phyloP scores from a whole-genome alignment of 2,797 vertebrate species.

The Octomys mimax region DNA sequence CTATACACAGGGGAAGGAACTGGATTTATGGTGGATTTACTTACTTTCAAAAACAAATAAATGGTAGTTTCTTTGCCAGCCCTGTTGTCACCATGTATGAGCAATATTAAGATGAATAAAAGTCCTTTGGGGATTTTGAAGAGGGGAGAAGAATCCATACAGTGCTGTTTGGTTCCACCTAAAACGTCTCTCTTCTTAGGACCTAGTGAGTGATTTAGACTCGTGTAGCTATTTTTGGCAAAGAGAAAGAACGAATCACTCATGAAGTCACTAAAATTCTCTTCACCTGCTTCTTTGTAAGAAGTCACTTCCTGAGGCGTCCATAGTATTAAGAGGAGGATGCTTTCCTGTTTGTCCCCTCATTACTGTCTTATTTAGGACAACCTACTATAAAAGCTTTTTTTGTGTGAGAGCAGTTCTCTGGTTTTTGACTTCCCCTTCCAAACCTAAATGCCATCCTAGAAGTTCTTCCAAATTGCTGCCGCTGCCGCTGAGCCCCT shows the following conservation, averaged over 20 bases:
- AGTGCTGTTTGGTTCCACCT: background rate
- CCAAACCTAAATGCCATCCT: conserved; percentile 53
- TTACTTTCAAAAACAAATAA: background rate
- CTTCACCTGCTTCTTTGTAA: conserved; percentile 41
- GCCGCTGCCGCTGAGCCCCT: background rate
- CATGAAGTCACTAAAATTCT: conserved; percentile 37
- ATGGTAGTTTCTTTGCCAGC: background rate
- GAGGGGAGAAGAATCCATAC: background rate
- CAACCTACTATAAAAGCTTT: conserved; percentile 68
- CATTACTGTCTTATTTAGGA: conserved; percentile 65
- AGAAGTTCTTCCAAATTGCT: conserved; percentile 38
- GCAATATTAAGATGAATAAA: background rate
- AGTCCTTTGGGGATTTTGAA: background rate
- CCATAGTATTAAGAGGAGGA: conserved; percentile 48
- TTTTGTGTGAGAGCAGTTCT: conserved; percentile 61
- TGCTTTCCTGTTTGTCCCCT: conserved; percentile 49
- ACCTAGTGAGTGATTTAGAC: background rate
- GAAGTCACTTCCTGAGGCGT: background rate
- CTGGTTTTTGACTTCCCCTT: conserved; percentile 42
- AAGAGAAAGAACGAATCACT: conserved; percentile 33
- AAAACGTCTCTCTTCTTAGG: background rate
- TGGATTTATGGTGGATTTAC: conserved; percentile 11
- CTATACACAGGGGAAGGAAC: background rate
- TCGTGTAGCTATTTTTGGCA: conserved; percentile 59
- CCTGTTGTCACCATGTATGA: background rate